phyloP scores from a whole-genome alignment of 2,113 vertebrate species.

The Arizona elegans region DNA sequence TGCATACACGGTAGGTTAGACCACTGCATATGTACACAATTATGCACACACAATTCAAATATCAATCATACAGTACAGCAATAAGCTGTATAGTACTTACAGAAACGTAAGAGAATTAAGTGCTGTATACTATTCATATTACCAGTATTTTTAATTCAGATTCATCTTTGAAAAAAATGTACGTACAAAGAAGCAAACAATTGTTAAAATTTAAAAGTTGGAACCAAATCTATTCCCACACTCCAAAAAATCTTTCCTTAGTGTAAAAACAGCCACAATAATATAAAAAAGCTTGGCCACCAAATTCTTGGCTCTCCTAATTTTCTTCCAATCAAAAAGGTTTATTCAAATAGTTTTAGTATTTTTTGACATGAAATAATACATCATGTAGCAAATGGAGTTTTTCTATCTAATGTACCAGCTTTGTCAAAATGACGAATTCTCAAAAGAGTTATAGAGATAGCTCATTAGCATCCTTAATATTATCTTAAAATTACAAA shows the following conservation, averaged over 20 bases:
- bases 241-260: conserved; percentile 8
- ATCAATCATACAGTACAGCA: not conserved
- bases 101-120: not conserved
- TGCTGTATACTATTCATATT: not conserved
- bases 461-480: not conserved
- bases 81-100: no score
- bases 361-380: not conserved
- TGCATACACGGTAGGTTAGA: not conserved
- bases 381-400: not conserved
- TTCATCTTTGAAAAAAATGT: not conserved
- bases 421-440: not conserved
- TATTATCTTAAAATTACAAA: not conserved
- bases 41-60: not conserved
- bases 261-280: conserved; percentile 15
- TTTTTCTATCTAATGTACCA: not conserved
- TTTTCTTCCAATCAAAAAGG: not conserved
- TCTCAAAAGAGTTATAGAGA: not conserved
- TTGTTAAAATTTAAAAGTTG: conserved; percentile 7
- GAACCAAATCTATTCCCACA: not conserved
- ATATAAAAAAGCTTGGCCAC: not conserved
- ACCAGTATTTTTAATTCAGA: not conserved
- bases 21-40: not conserved
- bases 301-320: accelerated
- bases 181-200: not conserved
- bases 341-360: not conserved